Base-by-base conservation (phyloP, 2,888 invertebrate genomes). In the Hedychridium roseum region DNA sequence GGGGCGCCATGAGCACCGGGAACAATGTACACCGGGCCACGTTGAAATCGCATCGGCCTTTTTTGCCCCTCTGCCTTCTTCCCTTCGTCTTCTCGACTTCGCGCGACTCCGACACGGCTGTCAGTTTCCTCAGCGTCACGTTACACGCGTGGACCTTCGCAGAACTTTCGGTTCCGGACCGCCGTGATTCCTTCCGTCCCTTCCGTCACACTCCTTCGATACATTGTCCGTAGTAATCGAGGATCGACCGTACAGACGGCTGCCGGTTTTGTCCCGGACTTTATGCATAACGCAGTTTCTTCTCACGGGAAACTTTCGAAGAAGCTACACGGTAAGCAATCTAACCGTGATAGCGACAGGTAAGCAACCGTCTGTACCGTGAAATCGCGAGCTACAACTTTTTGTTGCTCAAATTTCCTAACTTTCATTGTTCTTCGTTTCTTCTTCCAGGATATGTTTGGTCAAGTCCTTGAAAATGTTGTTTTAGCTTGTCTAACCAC, bases 1-100 rank as follows among this genome's bases (percentile, higher is more conserved):
- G 50, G 69, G 69, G 58, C 50, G 67, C 56, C 63, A 3, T 12
- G 6, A 30, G 9, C 15, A 30, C 21, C 36, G 50, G 42, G 60
- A 63, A 63, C 64, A 60, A 64, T 60, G 49, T 46, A 27, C 6
- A 6, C 18, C 36, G 15, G 36, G 41, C 49, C 58, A 46, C 55
- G 50, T 40, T 54, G 54, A 56, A 64, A 44, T 49, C 43, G 44
- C 39, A 41, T 41, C 46, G 42, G 51, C 26, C 20, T n/a, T 34
- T 55, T 43, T 39, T 28, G 20, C 16, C 9, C 47, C 32, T 12
- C 32, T 14, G 39, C 37, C 7, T n/a, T n/a, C 36, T 46, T 49
- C 32, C 53, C 23, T 40, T 51, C 63, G 43, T 43, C 51, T 36
- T 2, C 14, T 14, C 4, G 2, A 43, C 15, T 6, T 16, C 30